Base-by-base conservation (phyloP, 2,888 invertebrate genomes). In the Thymelicus sylvestris region DNA sequence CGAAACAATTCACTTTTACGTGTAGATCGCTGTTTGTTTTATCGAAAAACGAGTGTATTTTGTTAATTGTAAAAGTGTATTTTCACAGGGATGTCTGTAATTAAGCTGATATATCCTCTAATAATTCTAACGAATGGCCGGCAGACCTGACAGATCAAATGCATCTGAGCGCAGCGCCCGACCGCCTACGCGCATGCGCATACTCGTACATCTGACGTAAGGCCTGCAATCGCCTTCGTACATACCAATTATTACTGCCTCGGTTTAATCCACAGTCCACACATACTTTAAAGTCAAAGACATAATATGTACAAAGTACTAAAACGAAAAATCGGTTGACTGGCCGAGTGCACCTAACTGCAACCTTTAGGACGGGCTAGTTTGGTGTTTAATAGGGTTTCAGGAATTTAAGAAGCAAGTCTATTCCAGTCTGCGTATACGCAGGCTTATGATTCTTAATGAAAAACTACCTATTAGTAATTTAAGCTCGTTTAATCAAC, bases 141-240 rank as follows among this genome's bases (percentile, higher is more conserved):
- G 19, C 15, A 24, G 48, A 52, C 39, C 41, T 50, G 64, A 19
- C 64, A 60, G 64, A 70, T 65, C 59, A 39, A 64, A 70, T 70
- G 70, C 70, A 70, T 60, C 47, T 68, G 50, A n/a, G 7, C 15
- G 38, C 41, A 44, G 10, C 44, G 4, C 38, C 24, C 41, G 24
- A 13, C 66, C 72, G 71, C 78, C 73, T 77, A 74, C 80, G 72
- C 77, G 72, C 72, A 72, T 41, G 8, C 77, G 76, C 78, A 78
- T 78, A n/a, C n/a, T n/a, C n/a, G n/a, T n/a, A 13, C 31, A 5
- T 74, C 78, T 88, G 86, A 87, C 84, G 86, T 86, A 83, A 86
- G 78, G 73, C 72, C 74, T 86, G 83, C 86, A 85, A 79, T 80
- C 78, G 78, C 75, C 77, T 84, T 81, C 86, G 83, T 78, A 72